A percentile compares a stretch with the other conserved stretches of the same genome.
Conservation (phyloP, 2,888 invertebrate genomes). For the Dione vanillae region DNA sequence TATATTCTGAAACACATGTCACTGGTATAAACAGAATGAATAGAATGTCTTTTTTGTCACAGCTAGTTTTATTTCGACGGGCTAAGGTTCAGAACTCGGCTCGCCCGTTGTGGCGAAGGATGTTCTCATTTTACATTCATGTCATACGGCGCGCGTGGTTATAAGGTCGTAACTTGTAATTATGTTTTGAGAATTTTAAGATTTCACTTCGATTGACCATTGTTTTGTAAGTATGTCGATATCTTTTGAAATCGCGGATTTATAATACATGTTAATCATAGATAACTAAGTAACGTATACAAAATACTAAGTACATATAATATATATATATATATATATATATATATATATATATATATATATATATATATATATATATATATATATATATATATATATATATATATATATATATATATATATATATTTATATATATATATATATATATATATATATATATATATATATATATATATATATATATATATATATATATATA, state of each 20-base stretch:
- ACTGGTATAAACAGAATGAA: slow-evolving; percentile 61
- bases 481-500: no score
- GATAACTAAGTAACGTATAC: background rate
- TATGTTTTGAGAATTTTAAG: slow-evolving; percentile 69
- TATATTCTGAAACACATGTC: slow-evolving; percentile 75
- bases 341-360: no score
- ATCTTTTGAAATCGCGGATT: slow-evolving; percentile 28
- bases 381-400: no score
- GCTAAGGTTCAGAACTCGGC: slow-evolving; percentile 59
- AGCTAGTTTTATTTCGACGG: slow-evolving; percentile 53
- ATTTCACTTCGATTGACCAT: slow-evolving; percentile 30
- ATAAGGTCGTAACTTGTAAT: slow-evolving; percentile 64
- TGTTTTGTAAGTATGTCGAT: slow-evolving; percentile 30
- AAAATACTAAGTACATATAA: slow-evolving; percentile 2
- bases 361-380: no score
- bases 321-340: no score
- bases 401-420: no score
- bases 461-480: no score
- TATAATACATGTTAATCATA: slow-evolving; percentile 17
- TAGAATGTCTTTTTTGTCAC: slow-evolving; percentile 51
- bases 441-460: no score
- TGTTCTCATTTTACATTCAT: slow-evolving; percentile 70
- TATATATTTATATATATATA: no score
- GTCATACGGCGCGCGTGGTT: slow-evolving; percentile 70
- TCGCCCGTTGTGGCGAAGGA: slow-evolving; percentile 45